Evolutionary conservation across 2,113 vertebrate genomes (phyloP), one percentile per base, ranked within the genome.

Genomic region (Tylochromis polylepis): DNA sequence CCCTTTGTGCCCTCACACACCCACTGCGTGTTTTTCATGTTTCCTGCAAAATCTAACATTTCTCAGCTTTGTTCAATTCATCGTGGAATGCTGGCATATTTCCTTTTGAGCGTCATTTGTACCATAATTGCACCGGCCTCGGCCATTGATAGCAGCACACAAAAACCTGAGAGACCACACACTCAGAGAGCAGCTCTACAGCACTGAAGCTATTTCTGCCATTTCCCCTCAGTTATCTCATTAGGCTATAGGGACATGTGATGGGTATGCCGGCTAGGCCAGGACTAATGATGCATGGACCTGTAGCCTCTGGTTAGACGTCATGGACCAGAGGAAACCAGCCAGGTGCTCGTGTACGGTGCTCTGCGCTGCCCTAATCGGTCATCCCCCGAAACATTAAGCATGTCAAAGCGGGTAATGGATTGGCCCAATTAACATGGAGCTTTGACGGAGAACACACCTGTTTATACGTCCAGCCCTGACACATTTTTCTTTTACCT

Each of bases 241-340:
- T 93, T 88, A 90, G 72, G 82, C 91, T 59, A 58, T 18, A 75
- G 85, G 84, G 90, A 93, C 86, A 49, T 89, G 87, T 91, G 88
- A 93, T 93, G 84, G 91, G 91, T 93, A 92, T 87, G 90, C 92
- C 14, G 60, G 89, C 87, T 24, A 55, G 88, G 86, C 88, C 87
- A 67, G 57, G 80, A 53, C 93, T 93, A 94, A 94, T 94, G 94
- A 91, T 86, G 88, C 92, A 84, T 83, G 85, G 85, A 60, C 82
- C 81, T 84, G 89, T 91, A 85, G 92, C 94, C 93, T 70, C 93
- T 90, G 94, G 94, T 94, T 93, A 89, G 90, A 91, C 79, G 90
- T 87, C 89, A 88, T 16, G 72, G 89, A 90, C 82, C 87, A 88
- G 70, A 84, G 84, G 91, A 81, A 90, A 87, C 24, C 84, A 67